Evolutionary conservation across 2,888 invertebrate species (phyloP).

Genomic region (Eupithecia insigniata): DNA sequence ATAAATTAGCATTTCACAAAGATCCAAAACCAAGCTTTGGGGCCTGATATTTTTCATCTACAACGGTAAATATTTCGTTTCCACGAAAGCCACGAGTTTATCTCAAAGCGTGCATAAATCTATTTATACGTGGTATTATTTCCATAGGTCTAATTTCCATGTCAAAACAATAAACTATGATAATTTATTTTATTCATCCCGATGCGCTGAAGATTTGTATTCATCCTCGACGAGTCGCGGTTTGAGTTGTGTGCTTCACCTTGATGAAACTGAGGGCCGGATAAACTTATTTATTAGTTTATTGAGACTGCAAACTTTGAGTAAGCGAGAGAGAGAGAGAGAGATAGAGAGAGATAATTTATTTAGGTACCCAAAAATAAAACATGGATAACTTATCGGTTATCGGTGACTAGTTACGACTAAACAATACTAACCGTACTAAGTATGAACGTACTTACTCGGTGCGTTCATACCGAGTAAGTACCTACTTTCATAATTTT

Average conservation of each 20-base stretch:
- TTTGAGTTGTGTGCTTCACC: constrained; percentile 20
- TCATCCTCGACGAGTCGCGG: constrained; percentile 45
- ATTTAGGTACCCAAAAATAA: no score
- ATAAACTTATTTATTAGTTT: constrained; percentile 20
- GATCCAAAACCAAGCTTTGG: not conserved
- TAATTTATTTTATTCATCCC: constrained; percentile 47
- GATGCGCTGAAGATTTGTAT: constrained; percentile 41
- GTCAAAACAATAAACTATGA: constrained; percentile 42
- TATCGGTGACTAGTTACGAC: no score
- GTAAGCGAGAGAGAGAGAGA: no score
- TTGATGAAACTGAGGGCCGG: constrained; percentile 26
- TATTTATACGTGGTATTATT: constrained; percentile 33
- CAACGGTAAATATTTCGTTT: constrained; percentile 15
- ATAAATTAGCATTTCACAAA: constrained; percentile 11
- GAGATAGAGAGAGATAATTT: no score
- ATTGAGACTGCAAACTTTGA: constrained; percentile 1
- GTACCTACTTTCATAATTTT: not conserved
- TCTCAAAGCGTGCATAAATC: constrained; percentile 30
- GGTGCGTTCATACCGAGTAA: no score
- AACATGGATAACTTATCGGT: no score
- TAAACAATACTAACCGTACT: no score
- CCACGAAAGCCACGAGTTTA: constrained; percentile 2
- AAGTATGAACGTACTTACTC: no score
- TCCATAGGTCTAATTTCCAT: constrained; percentile 45
- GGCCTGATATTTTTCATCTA: constrained; percentile 9